Evolutionary conservation across 2,888 invertebrate genomes (phyloP).

Genomic region (Lasius platythorax): DNA sequence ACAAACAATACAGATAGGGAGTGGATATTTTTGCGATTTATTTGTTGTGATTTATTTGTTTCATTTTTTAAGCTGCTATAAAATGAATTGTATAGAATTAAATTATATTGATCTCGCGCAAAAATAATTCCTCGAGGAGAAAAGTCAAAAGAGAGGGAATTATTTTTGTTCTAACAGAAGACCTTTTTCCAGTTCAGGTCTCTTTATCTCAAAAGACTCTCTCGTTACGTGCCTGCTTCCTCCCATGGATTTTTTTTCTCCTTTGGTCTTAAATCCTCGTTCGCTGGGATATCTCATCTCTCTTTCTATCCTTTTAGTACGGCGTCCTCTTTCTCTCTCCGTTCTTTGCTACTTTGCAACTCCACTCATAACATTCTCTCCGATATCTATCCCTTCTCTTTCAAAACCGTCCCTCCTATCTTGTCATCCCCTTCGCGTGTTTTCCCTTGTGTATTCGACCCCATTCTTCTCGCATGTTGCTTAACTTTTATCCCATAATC

Average conservation of each 20-base stretch:
- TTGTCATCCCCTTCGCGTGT: conserved; percentile 20
- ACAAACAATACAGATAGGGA: neutral
- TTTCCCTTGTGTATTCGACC: conserved; percentile 1
- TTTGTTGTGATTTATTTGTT: neutral
- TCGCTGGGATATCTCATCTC: conserved; percentile 19
- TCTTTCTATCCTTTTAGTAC: conserved; percentile 11
- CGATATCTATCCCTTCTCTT: neutral
- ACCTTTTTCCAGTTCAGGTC: conserved; percentile 15
- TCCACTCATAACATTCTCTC: neutral
- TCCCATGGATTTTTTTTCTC: neutral
- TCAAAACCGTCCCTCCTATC: conserved; percentile 20
- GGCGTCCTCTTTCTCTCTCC: neutral
- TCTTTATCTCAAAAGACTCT: conserved; percentile 11
- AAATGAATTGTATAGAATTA: neutral
- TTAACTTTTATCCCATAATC: conserved; percentile 6
- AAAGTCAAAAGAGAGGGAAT: conserved; percentile 29
- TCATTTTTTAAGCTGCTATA: neutral
- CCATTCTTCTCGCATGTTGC: conserved; percentile 13
- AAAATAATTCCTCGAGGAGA: neutral
- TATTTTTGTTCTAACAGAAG: conserved; percentile 17
- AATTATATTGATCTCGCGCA: neutral
- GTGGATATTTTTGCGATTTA: neutral
- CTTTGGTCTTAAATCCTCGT: conserved; percentile 13
- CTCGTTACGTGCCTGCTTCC: conserved; percentile 7
- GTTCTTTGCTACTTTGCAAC: conserved; percentile 39